Evolutionary conservation across 2,797 vertebrate species (phyloP).

Genomic region (Chiloscyllium punctatum): DNA sequence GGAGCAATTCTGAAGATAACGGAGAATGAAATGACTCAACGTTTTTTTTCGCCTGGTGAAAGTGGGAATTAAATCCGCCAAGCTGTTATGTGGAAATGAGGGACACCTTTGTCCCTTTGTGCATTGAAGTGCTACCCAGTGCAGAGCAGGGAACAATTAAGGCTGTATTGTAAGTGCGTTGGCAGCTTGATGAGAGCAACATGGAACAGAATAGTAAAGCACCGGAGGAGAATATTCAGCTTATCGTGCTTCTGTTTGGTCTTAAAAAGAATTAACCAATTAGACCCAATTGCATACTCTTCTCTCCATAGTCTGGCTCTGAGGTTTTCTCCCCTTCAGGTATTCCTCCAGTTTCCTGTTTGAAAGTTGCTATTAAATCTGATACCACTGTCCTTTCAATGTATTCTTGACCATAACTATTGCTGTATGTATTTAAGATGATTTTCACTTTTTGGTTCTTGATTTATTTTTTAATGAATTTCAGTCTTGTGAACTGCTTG

Average conservation of each 20-base stretch:
- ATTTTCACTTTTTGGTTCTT: not conserved
- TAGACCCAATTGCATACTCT: not conserved
- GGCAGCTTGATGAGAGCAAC: not conserved
- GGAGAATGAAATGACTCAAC: not conserved
- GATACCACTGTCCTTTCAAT: not conserved
- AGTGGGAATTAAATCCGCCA: not conserved
- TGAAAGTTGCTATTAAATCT: not conserved
- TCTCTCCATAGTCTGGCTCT: not conserved
- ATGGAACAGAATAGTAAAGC: not conserved
- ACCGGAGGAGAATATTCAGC: not conserved
- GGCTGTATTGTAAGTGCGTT: not conserved
- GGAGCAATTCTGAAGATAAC: not conserved
- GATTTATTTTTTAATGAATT: not conserved
- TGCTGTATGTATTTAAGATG: not conserved
- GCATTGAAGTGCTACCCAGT: not conserved
- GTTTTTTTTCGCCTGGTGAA: not conserved
- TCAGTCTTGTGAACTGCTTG: not conserved
- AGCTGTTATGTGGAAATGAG: not conserved
- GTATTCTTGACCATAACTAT: not conserved
- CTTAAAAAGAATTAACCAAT: not conserved
- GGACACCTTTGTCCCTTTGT: not conserved
- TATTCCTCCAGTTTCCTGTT: not conserved
- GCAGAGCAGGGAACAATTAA: constrained; percentile 11
- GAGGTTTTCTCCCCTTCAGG: not conserved
- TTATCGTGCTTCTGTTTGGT: not conserved